phyloP scores from a whole-genome alignment of 2,888 invertebrate genomes.

The Pantelozetes paolii region DNA sequence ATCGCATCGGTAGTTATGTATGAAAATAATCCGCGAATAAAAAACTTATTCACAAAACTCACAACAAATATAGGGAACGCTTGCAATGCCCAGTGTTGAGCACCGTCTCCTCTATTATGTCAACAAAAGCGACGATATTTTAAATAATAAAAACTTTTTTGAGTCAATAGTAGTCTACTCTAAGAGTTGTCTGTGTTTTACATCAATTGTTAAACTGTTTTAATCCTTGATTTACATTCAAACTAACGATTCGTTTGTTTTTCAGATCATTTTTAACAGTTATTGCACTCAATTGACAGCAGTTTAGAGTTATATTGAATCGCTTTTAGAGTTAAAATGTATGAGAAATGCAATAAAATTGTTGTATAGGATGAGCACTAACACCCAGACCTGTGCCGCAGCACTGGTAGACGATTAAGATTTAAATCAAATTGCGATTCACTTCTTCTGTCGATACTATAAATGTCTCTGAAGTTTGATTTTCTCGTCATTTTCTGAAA shows the following conservation, averaged over 20 bases:
- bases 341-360: conserved; percentile 10
- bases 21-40: conserved; percentile 14
- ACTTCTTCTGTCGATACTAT: too few species aligned
- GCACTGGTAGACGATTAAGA: conserved; percentile 9
- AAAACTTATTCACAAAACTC: neutral
- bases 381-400: neutral
- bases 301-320: too few species aligned
- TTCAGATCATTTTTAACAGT: conserved; percentile 8
- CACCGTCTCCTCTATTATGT: neutral
- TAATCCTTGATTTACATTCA: conserved; percentile 27
- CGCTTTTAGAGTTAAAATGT: too few species aligned
- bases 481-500: conserved; percentile 3
- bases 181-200: too few species aligned
- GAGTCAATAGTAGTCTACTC: neutral
- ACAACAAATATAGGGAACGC: neutral
- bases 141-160: neutral
- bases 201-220: conserved; percentile 20
- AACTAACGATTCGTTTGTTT: conserved; percentile 24
- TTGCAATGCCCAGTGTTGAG: too few species aligned
- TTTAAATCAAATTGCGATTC: neutral
- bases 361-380: conserved; percentile 20
- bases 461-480: neutral
- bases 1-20: neutral
- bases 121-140: conserved; percentile 12
- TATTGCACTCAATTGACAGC: neutral